Base-by-base conservation (phyloP, 2,888 invertebrate genomes). In the Cantharis flavilabris region DNA sequence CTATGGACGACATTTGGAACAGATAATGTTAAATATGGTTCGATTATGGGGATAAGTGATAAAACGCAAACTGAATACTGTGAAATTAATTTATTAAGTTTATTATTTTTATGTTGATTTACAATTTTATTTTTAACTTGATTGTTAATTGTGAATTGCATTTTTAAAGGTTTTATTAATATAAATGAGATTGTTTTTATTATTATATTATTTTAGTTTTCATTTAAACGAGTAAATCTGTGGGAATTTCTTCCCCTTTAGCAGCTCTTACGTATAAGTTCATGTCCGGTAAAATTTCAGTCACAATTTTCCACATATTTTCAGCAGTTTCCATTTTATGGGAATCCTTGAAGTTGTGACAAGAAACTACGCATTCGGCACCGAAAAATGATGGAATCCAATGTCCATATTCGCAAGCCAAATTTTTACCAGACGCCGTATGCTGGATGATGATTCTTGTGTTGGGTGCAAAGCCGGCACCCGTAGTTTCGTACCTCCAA, bases 1-100 rank as follows among this genome's bases (percentile, higher is more conserved):
- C 94, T 87, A 91, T 96, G 90, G 94, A 94, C 88, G 94, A 95
- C 88, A 95, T 96, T 88, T 96, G 96, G 96, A 90, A 91, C 84
- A 92, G 91, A 90, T 93, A 89, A 90, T 84, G 78, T 69, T 73
- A 33, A 75, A 65, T 33, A 70, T 69, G 69, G 64, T 33, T 18
- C 20, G 71, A 62, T 49, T 71, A 20, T 63, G 74, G 64, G 63
- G 70, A 63, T 75, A 75, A 67, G 71, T 67, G 69, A 69, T 71
- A 71, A 72, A 73, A 26, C 69, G 67, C 69, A 75, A 33, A 65
- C 65, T 16, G 71, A 75, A 64, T 70, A 71, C 67, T 71, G 71
- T 71, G 71, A 75, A 70, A 71, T 70, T 75, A 71, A 71, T 70
- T 75, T 75, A 71, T 75, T 70, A 70, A 73, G 70, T 18, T 49